These are phyloP conservation scores for Genyomyrus donnyi DNA, from an alignment of 2,113 vertebrate genomes.

Conservation along the genomic window DNA sequence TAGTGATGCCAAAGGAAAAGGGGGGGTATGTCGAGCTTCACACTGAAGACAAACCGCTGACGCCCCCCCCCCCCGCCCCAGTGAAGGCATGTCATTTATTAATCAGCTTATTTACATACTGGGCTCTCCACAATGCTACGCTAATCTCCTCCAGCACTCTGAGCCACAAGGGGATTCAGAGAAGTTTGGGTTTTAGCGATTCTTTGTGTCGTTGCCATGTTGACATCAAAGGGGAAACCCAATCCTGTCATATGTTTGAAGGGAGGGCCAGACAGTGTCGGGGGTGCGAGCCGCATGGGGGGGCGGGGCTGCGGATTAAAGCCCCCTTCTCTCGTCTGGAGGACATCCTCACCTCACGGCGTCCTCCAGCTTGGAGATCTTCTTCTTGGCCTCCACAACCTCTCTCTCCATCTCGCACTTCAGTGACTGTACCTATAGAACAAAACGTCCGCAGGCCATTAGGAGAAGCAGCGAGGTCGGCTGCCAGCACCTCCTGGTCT, in stretches of 20 bases:
- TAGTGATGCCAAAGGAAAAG: neutral
- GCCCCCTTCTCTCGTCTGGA: neutral
- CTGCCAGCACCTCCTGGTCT: neutral
- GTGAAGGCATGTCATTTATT: neutral
- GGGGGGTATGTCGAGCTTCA: neutral
- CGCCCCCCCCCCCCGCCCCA: neutral
- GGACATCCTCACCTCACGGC: slow-evolving; percentile 51
- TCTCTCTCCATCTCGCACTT: slow-evolving; percentile 57
- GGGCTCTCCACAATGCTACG: slow-evolving; percentile 35
- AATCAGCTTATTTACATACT: neutral
- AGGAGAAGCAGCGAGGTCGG: neutral
- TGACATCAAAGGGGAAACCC: slow-evolving; percentile 43
- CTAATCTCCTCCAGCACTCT: slow-evolving; percentile 59
- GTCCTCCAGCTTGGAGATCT: slow-evolving; percentile 53
- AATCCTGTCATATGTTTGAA: slow-evolving; percentile 46
- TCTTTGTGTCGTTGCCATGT: slow-evolving; percentile 58
- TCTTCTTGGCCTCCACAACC: slow-evolving; percentile 48
- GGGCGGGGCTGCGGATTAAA: neutral
- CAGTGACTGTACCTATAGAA: slow-evolving; percentile 47
- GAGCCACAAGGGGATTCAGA: slow-evolving; percentile 46
- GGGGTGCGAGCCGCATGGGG: neutral
- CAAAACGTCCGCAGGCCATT: neutral
- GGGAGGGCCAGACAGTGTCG: slow-evolving; percentile 23
- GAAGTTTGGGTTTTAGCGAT: slow-evolving; percentile 46
- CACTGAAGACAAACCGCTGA: neutral